phyloP scores from a whole-genome alignment of 2,113 vertebrate species.

The Mus pahari region DNA sequence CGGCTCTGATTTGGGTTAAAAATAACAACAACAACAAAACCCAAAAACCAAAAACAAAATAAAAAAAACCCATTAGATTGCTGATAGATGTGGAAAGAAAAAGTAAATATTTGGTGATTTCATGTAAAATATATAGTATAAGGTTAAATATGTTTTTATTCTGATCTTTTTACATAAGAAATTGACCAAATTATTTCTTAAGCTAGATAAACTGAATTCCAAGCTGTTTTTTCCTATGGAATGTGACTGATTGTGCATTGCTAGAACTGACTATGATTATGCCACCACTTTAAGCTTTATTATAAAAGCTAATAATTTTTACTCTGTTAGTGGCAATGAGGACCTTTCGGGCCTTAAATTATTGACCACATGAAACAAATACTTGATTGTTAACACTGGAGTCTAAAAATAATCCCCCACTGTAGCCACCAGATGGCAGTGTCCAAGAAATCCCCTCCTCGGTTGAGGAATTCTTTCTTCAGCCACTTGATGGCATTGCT shows the following conservation, averaged over 20 bases:
- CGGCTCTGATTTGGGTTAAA: neutral
- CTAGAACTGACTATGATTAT: slow-evolving; percentile 9
- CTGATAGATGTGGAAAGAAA: neutral
- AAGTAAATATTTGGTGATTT: neutral
- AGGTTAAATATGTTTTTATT: slow-evolving; percentile 28
- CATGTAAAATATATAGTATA: neutral
- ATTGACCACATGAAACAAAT: neutral
- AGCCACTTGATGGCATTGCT: slow-evolving; percentile 83
- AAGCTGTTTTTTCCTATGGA: neutral
- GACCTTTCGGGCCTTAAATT: slow-evolving; percentile 8
- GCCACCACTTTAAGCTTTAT: neutral
- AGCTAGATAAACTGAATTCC: slow-evolving; percentile 6
- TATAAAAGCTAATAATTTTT: neutral
- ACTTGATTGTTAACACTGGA: neutral
- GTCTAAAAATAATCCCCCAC: neutral
- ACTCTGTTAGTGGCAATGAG: neutral
- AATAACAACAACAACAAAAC: neutral
- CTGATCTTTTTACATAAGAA: slow-evolving; percentile 2
- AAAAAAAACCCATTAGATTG: neutral
- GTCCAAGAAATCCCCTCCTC: neutral
- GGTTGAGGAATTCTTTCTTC: slow-evolving; percentile 49
- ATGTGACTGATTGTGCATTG: neutral
- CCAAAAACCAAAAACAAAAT: too few relatives aligned
- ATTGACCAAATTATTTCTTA: slow-evolving; percentile 4
- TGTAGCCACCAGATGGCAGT: slow-evolving; percentile 81